Base-by-base conservation (phyloP, 2,113 vertebrate genomes). In the Sarotherodon lohbergeri region DNA sequence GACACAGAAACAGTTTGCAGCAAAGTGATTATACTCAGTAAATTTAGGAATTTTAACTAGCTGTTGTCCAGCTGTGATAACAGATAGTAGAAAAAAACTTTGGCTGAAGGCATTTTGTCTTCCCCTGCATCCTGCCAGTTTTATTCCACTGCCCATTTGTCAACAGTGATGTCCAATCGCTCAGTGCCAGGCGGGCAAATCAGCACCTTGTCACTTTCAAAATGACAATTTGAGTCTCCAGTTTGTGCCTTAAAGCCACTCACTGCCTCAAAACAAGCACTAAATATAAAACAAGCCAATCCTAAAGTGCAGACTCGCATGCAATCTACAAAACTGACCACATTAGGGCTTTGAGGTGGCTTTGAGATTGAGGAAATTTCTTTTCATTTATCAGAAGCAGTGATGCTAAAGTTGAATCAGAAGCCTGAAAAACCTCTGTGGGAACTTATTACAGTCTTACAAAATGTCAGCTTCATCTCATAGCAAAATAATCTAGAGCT, bases 161-260 rank as follows among this genome's bases (percentile, higher is more conserved):
- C 96, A 97, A 96, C 93, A 96, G 96, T 97, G 96, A 97, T 93
- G 94, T 96, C 97, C 97, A 95, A 96, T 98, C 97, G 96, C 96
- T 97, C 97, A 97, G 95, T 96, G 96, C 95, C 95, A 94, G 96
- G 1, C 52, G 93, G 96, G 92, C 94, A 96, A 96, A 96, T 97
- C 88, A 96, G 94, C 95, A 94, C 95, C 96, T 95, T 96, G 97
- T 97, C 97, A 96, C 95, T 96, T 95, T 91, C 68, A 84, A 96
- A 96, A 96, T 96, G 95, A 96, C 95, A 97, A 95, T 96, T 95
- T 95, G 93, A 96, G 94, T 95, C 94, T 91, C 93, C 91, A 71
- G 81, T 89, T 87, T 93, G 92, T 92, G 94, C 95, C 92, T 94
- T 79, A 63, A 84, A 94, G 93, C 91, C 91, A 90, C 92, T 83